Evolutionary conservation across 2,888 invertebrate species (phyloP).

Genomic region (Villa cingulata): DNA sequence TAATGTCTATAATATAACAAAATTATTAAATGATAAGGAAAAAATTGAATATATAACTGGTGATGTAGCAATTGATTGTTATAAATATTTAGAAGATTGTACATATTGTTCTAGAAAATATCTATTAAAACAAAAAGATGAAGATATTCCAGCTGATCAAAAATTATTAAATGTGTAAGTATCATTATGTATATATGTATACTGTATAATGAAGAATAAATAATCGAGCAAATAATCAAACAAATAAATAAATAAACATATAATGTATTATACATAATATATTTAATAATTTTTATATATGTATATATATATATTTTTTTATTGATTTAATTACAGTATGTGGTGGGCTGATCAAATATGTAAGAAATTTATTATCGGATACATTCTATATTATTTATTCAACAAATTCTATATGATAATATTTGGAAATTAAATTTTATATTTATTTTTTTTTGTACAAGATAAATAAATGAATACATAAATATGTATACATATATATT

Average conservation of each 20-base stretch:
- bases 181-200: too few species aligned
- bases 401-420: not conserved
- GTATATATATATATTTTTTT: not conserved
- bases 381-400: not conserved
- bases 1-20: conserved; percentile 44
- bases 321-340: not conserved
- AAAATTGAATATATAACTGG: conserved; percentile 53
- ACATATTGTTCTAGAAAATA: conserved; percentile 63
- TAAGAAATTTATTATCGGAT: not conserved
- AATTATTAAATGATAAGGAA: conserved; percentile 50
- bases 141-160: conserved; percentile 55
- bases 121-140: conserved; percentile 70
- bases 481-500: too few species aligned
- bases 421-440: not conserved
- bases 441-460: not conserved
- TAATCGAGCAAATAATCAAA: too few species aligned
- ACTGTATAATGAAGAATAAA: too few species aligned
- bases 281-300: too few species aligned
- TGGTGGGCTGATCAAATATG: not conserved
- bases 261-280: too few species aligned
- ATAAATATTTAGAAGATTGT: conserved; percentile 73
- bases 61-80: conserved; percentile 51
- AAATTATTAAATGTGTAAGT: not conserved
- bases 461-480: too few species aligned
- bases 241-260: too few species aligned